Base-by-base conservation (phyloP, 2,888 invertebrate species). In the Lycophotia porphyrea region DNA sequence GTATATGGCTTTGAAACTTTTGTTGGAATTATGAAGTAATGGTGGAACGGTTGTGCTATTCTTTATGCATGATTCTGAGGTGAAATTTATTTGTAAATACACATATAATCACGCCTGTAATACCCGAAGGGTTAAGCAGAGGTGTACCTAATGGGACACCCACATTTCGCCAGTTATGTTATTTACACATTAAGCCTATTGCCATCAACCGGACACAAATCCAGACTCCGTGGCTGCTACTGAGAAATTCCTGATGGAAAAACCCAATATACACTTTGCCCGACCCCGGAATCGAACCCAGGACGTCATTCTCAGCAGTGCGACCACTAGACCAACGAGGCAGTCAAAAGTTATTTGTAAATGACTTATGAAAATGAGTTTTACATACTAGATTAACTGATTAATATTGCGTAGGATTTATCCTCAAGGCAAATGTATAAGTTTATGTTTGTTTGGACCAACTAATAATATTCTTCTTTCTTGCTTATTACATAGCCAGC, bases 1-100 rank as follows among this genome's bases (percentile, higher is more conserved):
- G 52, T 21, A 61, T 21, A 61, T n/a, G 11, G 44, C 36, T 77
- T 75, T 34, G 34, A 42, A 64, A 52, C 15, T 44, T n/a, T 31
- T 42, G 11, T 47, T 24, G n/a, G 63, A 63, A 39, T 39, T 39
- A n/a, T 63, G 7, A n/a, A 39, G 63, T 60, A 31, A 18, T 31
- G 31, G 21, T 21, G 31, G 31, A 60, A 21, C 21, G 21, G 31
- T 60, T 34, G 4, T 21, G 1, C 31, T 72, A 24, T 42, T 24
- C 36, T 63, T 8, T 39, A 39, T 18, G 15, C 4, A 1, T n/a
- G 0, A 63, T 39, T 39, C 8, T 42, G n/a, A 5, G 0, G 8
- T n/a, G 15, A 39, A 61, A 13, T 5, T 24, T 24, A 36, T 31
- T 60, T 24, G 11, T 24, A 60, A 34, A 60, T 2, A n/a, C n/a